Conservation (phyloP, 2,888 invertebrate genomes). For the Lochmaea capreae region DNA sequence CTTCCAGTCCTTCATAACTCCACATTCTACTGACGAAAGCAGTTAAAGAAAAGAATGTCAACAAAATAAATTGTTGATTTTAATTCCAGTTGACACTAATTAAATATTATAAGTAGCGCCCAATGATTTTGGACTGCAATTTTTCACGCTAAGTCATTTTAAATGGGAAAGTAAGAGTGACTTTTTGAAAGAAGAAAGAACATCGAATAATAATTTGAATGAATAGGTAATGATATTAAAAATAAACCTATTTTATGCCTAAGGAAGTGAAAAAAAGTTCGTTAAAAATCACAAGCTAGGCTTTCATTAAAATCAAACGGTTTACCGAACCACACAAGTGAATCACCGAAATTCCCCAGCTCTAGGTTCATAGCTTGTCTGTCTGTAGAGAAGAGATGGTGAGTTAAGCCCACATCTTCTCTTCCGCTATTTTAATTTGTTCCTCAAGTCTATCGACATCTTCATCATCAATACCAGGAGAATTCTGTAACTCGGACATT, state of each 20-base stretch:
- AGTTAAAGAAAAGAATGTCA: neutral
- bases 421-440: conserved; percentile 77
- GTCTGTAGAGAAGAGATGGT: too few species aligned
- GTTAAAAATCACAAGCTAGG: neutral
- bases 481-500: conserved; percentile 78
- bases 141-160: neutral
- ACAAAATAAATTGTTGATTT: neutral
- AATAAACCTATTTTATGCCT: neutral
- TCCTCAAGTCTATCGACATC: conserved; percentile 74
- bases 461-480: conserved; percentile 78
- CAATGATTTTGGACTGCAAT: too few species aligned
- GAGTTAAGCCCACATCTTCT: too few species aligned
- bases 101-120: too few species aligned
- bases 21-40: neutral
- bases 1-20: neutral
- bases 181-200: neutral
- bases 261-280: neutral
- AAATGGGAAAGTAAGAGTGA: neutral
- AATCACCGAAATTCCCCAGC: too few species aligned
- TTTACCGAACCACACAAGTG: too few species aligned
- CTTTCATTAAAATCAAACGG: too few species aligned
- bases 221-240: neutral
- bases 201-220: neutral
- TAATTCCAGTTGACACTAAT: neutral
- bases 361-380: too few species aligned